These are phyloP conservation scores for Paralvinella palmiformis DNA, from an alignment of 1,140 invertebrate species.

Conservation along the genomic window DNA sequence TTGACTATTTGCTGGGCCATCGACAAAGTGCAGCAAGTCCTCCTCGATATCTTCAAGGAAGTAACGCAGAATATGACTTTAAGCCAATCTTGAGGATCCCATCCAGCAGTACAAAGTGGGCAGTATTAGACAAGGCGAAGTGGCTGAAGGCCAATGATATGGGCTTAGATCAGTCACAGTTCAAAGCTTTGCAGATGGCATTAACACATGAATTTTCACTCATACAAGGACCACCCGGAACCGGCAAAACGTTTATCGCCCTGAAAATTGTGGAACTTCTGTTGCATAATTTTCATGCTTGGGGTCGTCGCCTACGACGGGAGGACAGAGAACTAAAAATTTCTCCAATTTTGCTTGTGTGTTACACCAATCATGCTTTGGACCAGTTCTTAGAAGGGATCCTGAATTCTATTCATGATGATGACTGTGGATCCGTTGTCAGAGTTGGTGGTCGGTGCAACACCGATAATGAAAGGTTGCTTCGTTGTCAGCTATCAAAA, in stretches of 20 bases:
- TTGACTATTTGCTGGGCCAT: slow-evolving; percentile 11
- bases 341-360: slow-evolving; percentile 67
- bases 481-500: no score
- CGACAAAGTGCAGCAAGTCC: slow-evolving; percentile 14
- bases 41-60: background rate
- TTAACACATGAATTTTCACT: slow-evolving; percentile 51
- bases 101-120: no score
- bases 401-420: no score
- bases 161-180: slow-evolving; percentile 45
- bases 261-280: slow-evolving; percentile 60
- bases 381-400: slow-evolving; percentile 79
- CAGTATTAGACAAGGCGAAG: slow-evolving; percentile 18
- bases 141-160: slow-evolving; percentile 36
- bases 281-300: slow-evolving; percentile 22
- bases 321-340: background rate
- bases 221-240: slow-evolving; percentile 69
- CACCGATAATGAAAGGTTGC: no score
- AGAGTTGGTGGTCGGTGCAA: no score
- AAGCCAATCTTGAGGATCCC: no score
- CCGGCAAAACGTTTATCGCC: slow-evolving; percentile 73
- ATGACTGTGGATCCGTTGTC: no score
- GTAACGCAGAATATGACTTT: background rate
- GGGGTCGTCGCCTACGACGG: background rate
- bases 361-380: slow-evolving; percentile 80
- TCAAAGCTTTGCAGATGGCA: slow-evolving; percentile 38